Evolutionary conservation across 2,888 invertebrate species (phyloP), one percentile per base, ranked within the genome.

Genomic region (Pristionchus japonicus): DNA sequence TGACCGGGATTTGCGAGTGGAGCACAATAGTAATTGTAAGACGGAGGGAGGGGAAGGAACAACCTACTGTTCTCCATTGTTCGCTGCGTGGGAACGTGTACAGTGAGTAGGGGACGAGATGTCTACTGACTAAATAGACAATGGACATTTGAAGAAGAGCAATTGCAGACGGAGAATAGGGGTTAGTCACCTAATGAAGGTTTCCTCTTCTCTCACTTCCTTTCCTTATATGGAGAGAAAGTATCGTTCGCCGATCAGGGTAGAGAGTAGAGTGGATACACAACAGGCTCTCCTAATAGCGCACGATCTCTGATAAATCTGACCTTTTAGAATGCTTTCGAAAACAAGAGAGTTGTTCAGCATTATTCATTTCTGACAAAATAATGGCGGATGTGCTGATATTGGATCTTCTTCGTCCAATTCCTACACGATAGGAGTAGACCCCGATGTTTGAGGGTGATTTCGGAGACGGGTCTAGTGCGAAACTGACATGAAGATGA

Each of bases 101-200:
- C 47, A n/a, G 77, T 7, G 77, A n/a, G 43, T 77, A 43, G 77
- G 47, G 47, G 77, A 77, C 77, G n/a, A n/a, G 43, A 47, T 23
- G 77, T 40, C 27, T n/a, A n/a, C n/a, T n/a, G n/a, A n/a, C n/a
- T 77, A 37, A 47, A 31, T 34, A 27, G 43, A 43, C n/a, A 43
- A 27, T 4, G 77, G 27, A 40, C n/a, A 77, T 77, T 40, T 77
- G 77, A 77, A 77, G n/a, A 77, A 43, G 20, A 20, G 11, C 7
- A 43, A 47, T 77, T 47, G 31, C 43, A 34, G 57, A 4, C 11
- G 17, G 17, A 47, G 77, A 77, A 13, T 47, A 3, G 77, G 3
- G 11, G 77, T 77, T 77, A 77, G 77, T 77, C 77, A 77, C 77
- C 47, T 77, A 77, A 77, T 77, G 77, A 74, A 70, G 70, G 20